Evolutionary conservation across 1,140 invertebrate species (phyloP), one percentile per base, ranked within the genome.

Genomic region (Antheraea pernyi): DNA sequence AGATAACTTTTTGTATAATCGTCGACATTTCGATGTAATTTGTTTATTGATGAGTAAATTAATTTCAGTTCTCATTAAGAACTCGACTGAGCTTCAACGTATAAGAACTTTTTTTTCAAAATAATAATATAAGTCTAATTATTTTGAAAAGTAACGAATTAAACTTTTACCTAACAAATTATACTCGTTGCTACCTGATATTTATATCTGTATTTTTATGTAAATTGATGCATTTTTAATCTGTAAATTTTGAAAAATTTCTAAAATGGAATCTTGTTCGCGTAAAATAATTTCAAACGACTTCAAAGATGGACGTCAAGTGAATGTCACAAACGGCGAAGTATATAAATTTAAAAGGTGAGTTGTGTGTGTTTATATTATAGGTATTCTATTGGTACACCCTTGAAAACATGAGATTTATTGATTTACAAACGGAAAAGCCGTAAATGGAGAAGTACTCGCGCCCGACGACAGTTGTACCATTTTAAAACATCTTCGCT

Each of bases 21-120:
- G 16, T 53, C 22, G 39, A 60, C 67, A 30, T 11, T 67, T 18
- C 63, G 59, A 46, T 64, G 67, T 73, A 59, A 53, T 53, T 53
- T 9, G 16, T 53, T 53, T 9, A 53, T 53, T 13, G 0, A 6
- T 53, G 16, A 53, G 0, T 42, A 53, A 37, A 72, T 71, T 75
- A 73, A 78, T 84, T 85, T 80, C 80, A 91, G 86, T 91, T 79
- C 80, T 84, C 82, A 80, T 81, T 80, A 70, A 80, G 81, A 88
- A 78, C 80, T 84, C 80, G 70, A 58, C n/a, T 71, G 82, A 81
- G 82, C 80, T 84, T 64, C 59, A 73, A 18, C 48, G 4, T 13
- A 65, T 5, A 19, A 48, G 16, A 48, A 46, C 19, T 19, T 48
- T 16, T 5, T 7, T 0, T 19, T 8, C 13, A 22, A 37, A 63